Conservation (phyloP, 2,797 vertebrate species). For the Phrynocephalus guinanensis region DNA sequence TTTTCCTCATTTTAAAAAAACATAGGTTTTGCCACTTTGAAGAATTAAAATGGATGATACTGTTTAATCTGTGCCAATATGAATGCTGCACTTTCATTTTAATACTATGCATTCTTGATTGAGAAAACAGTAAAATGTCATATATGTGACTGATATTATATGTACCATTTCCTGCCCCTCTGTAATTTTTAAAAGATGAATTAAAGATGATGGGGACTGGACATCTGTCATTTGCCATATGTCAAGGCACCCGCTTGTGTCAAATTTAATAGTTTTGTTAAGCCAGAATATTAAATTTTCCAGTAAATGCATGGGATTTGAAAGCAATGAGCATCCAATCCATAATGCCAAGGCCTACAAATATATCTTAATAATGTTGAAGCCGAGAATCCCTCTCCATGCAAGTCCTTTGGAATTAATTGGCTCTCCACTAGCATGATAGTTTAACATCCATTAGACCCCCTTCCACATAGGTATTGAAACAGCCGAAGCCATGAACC, state of each 20-base stretch:
- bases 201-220: background rate
- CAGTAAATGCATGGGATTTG: background rate
- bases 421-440: slow-evolving; percentile 8
- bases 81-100: background rate
- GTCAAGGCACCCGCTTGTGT: background rate
- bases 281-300: background rate
- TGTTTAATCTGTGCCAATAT: background rate
- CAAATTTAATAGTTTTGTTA: slow-evolving; percentile 22
- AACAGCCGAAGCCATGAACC: background rate
- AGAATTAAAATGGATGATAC: background rate
- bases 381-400: background rate
- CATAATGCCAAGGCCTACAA: background rate
- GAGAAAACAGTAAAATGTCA: background rate
- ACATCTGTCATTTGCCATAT: background rate
- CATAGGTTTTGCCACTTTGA: slow-evolving; percentile 8
- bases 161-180: background rate
- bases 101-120: background rate
- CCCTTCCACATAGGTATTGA: background rate
- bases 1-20: background rate
- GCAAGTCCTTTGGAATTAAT: slow-evolving; percentile 13
- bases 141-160: slow-evolving; percentile 7
- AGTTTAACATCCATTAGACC: slow-evolving; percentile 18
- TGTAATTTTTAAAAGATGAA: slow-evolving; percentile 7
- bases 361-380: slow-evolving; percentile 19
- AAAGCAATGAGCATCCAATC: background rate